A percentile compares a stretch with the other conserved stretches of the same genome.
These are phyloP conservation scores for Leistus spinibarbis DNA, from an alignment of 2,888 invertebrate species.

Conservation along the genomic window DNA sequence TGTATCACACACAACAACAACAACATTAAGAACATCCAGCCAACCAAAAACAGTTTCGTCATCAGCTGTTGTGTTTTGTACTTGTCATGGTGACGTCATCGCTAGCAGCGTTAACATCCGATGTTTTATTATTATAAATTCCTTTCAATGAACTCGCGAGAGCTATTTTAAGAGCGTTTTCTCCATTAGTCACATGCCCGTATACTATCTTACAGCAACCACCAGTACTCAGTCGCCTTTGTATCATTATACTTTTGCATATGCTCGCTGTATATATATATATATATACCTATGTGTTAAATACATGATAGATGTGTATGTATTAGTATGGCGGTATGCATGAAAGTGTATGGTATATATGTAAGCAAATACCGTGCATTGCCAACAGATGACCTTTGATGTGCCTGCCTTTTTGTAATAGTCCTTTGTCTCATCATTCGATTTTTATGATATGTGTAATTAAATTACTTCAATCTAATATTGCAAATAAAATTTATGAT, in stretches of 20 bases:
- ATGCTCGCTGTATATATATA: background rate
- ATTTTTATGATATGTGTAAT: too few relatives aligned
- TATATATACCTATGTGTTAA: too few relatives aligned
- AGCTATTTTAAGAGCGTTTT: constrained; percentile 18
- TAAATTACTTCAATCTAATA: too few relatives aligned
- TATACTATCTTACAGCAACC: background rate
- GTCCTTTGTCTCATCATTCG: background rate
- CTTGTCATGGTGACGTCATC: constrained; percentile 15
- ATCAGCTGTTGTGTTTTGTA: constrained; percentile 4
- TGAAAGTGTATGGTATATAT: too few relatives aligned
- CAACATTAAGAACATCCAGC: background rate
- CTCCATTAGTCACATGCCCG: constrained; percentile 9
- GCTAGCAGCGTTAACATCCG: background rate
- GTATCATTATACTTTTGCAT: background rate
- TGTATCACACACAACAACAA: background rate
- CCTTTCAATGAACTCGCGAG: constrained; percentile 19
- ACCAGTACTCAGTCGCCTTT: background rate
- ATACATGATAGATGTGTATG: background rate
- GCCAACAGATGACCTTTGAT: background rate
- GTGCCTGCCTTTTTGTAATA: background rate
- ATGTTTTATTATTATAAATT: constrained; percentile 24
- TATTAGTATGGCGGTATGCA: background rate
- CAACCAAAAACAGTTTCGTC: background rate
- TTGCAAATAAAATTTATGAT: too few relatives aligned
- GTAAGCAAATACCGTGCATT: background rate